Conservation (phyloP, 1,140 invertebrate genomes). For the Hestina assimilis region DNA sequence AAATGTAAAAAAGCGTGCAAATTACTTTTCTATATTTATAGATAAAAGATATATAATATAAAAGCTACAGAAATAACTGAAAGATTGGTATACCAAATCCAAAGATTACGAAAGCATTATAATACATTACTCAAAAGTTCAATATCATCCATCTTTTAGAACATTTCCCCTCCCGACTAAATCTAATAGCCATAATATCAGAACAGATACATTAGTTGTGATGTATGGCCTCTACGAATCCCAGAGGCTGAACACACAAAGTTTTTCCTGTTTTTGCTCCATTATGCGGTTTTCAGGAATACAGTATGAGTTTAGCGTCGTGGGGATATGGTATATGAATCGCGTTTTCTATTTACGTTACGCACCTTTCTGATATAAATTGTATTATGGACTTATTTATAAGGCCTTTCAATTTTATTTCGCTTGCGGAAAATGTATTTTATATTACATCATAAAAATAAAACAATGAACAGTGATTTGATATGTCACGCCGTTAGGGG, state of each 20-base stretch:
- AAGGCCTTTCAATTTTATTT: not conserved
- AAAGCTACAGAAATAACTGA: no score
- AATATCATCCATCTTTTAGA: constrained; percentile 4
- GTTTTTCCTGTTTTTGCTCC: constrained; percentile 2
- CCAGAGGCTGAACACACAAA: constrained; percentile 9
- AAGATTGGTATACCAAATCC: no score
- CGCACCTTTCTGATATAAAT: not conserved
- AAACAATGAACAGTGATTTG: no score
- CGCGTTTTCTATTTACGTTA: not conserved
- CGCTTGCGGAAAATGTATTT: no score
- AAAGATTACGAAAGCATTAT: not conserved
- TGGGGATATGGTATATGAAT: not conserved
- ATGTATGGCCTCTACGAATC: constrained; percentile 6
- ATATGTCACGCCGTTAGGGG: no score
- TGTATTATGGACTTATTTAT: not conserved
- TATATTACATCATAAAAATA: no score
- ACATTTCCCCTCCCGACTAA: not conserved
- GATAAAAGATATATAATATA: no score
- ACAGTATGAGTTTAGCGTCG: not conserved
- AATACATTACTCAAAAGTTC: not conserved
- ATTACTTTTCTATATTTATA: no score
- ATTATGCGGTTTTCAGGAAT: constrained; percentile 4
- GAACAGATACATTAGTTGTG: constrained; percentile 4
- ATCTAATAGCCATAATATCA: constrained; percentile 8
- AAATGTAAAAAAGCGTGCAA: no score